phyloP scores from a whole-genome alignment of 1,140 invertebrate species.

The Drosophila mayri region DNA sequence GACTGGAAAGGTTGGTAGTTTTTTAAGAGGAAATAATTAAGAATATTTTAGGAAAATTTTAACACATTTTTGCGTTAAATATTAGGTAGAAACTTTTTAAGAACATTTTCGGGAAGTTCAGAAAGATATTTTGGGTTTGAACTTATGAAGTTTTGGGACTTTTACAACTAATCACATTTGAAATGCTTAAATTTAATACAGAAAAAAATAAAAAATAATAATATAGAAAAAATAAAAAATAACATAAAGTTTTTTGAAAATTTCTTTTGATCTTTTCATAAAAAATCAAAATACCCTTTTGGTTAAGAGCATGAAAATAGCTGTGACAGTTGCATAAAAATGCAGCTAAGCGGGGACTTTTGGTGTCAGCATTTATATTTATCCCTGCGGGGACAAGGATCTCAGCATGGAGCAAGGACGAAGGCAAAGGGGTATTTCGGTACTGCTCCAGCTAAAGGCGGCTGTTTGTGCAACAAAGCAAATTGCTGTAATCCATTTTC shows the following conservation, averaged over 20 bases:
- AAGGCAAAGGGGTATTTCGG: not conserved
- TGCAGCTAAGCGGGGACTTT: conserved; percentile 55
- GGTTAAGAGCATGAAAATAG: not conserved
- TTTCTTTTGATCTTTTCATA: not conserved
- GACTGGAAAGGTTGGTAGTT: rapidly evolving
- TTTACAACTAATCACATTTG: not conserved
- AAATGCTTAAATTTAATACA: too few relatives aligned
- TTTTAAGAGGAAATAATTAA: not conserved
- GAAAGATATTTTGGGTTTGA: too few relatives aligned
- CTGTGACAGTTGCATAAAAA: conserved; percentile 41
- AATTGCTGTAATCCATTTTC: conserved; percentile 79
- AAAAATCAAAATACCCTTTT: not conserved
- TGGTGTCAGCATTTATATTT: conserved; percentile 67
- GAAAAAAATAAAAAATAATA: not conserved
- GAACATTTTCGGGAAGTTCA: too few relatives aligned
- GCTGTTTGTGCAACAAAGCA: conserved; percentile 77
- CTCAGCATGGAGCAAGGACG: not conserved
- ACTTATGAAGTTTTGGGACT: not conserved
- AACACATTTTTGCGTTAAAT: not conserved
- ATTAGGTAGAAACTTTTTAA: too few relatives aligned
- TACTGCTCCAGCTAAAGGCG: conserved; percentile 2
- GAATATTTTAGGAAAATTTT: not conserved
- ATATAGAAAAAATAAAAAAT: not conserved
- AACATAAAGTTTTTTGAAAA: too few relatives aligned
- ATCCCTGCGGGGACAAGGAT: conserved; percentile 29